phyloP scores from a whole-genome alignment of 2,888 invertebrate species.

The Mesorhabditis spiculigera region DNA sequence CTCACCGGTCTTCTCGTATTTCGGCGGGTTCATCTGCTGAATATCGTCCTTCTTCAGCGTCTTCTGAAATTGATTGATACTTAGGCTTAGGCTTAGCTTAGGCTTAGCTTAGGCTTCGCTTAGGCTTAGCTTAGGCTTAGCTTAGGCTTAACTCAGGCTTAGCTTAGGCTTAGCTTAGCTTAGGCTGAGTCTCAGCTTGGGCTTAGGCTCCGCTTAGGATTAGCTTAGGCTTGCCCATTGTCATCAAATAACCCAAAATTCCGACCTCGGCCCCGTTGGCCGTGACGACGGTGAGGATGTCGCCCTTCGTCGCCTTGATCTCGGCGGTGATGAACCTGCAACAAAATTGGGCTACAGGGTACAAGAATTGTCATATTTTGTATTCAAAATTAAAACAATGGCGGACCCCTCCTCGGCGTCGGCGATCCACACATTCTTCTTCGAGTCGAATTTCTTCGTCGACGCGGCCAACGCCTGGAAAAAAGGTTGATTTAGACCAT shows the following conservation, averaged over 20 bases:
- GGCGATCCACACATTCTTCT: slow-evolving; percentile 99
- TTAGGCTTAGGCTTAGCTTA: too few relatives aligned
- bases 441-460: slow-evolving; percentile 73
- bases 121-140: slow-evolving; percentile 81
- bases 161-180: too few relatives aligned
- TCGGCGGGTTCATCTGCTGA: slow-evolving; percentile 92
- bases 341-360: slow-evolving; percentile 68
- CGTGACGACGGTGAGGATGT: slow-evolving; percentile 85
- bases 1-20: slow-evolving; percentile 89
- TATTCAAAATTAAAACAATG: neutral
- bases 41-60: slow-evolving; percentile 57
- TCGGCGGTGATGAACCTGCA: slow-evolving; percentile 91
- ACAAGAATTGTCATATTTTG: neutral
- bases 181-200: too few relatives aligned
- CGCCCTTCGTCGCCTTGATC: slow-evolving; percentile 91
- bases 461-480: slow-evolving; percentile 39
- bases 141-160: too few relatives aligned
- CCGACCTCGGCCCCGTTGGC: slow-evolving; percentile 82
- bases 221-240: neutral
- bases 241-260: slow-evolving; percentile 71
- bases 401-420: slow-evolving; percentile 88
- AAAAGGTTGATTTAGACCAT: too few relatives aligned
- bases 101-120: slow-evolving; percentile 14
- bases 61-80: too few relatives aligned
- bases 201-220: too few relatives aligned